Conservation (phyloP, 2,888 invertebrate species). For the Acronicta aceris region DNA sequence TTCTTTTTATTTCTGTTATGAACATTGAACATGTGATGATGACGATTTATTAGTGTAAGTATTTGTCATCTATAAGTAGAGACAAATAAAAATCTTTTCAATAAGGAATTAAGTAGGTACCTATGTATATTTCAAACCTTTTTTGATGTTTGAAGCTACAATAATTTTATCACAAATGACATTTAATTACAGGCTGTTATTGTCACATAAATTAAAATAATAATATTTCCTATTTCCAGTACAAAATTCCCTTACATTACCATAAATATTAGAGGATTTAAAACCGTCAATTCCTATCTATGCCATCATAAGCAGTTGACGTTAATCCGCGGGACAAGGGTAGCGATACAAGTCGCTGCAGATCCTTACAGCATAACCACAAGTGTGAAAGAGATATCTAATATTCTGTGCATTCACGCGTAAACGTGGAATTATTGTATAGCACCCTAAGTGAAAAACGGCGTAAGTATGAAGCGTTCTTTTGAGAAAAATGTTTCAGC, state of each 20-base stretch:
- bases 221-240: constrained; percentile 33
- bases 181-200: neutral
- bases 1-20: neutral
- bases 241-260: constrained; percentile 65
- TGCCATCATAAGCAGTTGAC: constrained; percentile 84
- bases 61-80: too few relatives aligned
- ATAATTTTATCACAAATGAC: neutral
- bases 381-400: constrained; percentile 83
- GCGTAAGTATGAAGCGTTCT: constrained; percentile 66
- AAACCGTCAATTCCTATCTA: constrained; percentile 81
- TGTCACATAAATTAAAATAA: constrained; percentile 7
- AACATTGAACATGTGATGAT: too few relatives aligned
- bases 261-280: constrained; percentile 74
- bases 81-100: too few relatives aligned
- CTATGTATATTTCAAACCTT: too few relatives aligned
- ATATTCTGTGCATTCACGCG: constrained; percentile 87
- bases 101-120: too few relatives aligned
- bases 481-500: constrained; percentile 32
- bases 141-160: too few relatives aligned
- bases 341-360: constrained; percentile 76
- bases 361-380: constrained; percentile 71
- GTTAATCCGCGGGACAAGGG: constrained; percentile 81
- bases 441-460: constrained; percentile 68
- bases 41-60: too few relatives aligned
- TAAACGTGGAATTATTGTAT: constrained; percentile 84